Base-by-base conservation (phyloP, 2,888 invertebrate genomes). In the Oegoconia quadripuncta region DNA sequence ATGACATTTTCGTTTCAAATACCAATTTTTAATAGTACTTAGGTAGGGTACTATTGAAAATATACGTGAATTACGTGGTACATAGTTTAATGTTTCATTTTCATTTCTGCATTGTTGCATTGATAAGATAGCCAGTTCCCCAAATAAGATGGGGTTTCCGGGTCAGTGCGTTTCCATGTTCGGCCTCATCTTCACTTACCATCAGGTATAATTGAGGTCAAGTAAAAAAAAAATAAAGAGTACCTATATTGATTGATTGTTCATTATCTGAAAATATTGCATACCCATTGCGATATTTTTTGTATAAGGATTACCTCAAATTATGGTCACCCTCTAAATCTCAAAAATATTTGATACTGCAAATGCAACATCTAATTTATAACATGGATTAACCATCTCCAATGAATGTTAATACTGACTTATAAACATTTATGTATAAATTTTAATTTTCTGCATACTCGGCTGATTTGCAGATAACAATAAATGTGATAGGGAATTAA, bases 281-380 rank as follows among this genome's bases (percentile, higher is more conserved):
- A 22, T 7, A 7, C 8, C 22, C 8, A 22, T 22, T 7, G 9
- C 7, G 7, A 22, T 22, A 8, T 22, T 8, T 8, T 22, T 22
- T 8, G 9, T 8, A 22, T 22, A 22, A 22, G 7, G 2, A 1
- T 9, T 22, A 7, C 2, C 7, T 4, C 14, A 15, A 20, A 18
- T 25, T 9, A 8, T 48, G 40, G 47, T 38, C 41, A 44, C 43
- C 39, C 46, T 34, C 41, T 26, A 31, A 40, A 29, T 43, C 37
- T 44, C 46, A 46, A n/a, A n/a, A 48, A 51, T 48, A 54, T 50
- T 46, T 43, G 51, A 51, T 51, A 54, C 48, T 44, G 43, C 42
- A 47, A 39, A n/a, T n/a, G n/a, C 22, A 18, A 6, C 27, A 39
- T 16, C 36, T 34, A 44, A 44, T 46, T 44, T 44, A 45, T 34